phyloP scores from a whole-genome alignment of 2,797 vertebrate species.

The Eulemur coronatus region DNA sequence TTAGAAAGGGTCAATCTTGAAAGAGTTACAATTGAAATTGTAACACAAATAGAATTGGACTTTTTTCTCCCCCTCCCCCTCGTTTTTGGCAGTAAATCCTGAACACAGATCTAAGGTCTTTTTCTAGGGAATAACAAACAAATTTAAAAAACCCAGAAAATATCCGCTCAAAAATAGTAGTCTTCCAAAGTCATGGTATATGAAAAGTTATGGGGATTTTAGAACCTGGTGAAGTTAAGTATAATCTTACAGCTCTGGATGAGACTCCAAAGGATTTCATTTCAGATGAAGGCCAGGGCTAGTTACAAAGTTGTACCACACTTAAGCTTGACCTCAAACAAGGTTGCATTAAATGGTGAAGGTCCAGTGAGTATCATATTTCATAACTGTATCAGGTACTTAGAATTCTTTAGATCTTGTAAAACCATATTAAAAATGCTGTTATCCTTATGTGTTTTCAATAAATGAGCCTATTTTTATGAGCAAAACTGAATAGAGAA shows the following conservation, averaged over 20 bases:
- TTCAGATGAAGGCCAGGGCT: constrained; percentile 32
- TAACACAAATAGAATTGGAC: not conserved
- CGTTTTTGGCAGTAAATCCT: not conserved
- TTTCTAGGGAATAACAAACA: not conserved
- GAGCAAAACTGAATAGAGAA: not conserved
- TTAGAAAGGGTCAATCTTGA: not conserved
- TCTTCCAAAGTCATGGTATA: constrained; percentile 5
- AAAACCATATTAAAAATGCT: not conserved
- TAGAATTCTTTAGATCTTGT: not conserved
- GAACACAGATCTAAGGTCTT: not conserved
- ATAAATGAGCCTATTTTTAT: not conserved
- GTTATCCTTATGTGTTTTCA: constrained; percentile 7
- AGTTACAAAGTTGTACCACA: not conserved
- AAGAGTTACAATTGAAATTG: not conserved
- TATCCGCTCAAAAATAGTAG: not conserved
- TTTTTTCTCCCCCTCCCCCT: not conserved
- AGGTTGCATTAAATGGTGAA: not conserved
- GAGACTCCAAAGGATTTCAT: not conserved
- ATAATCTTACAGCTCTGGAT: constrained; percentile 22
- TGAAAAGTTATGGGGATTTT: not conserved
- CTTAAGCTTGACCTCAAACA: not conserved
- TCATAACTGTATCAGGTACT: not conserved
- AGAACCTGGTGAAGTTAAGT: constrained; percentile 34
- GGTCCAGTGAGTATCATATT: not conserved
- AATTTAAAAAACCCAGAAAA: not conserved